Base-by-base conservation (phyloP, 2,797 vertebrate species). In the Muscicapa comitata region DNA sequence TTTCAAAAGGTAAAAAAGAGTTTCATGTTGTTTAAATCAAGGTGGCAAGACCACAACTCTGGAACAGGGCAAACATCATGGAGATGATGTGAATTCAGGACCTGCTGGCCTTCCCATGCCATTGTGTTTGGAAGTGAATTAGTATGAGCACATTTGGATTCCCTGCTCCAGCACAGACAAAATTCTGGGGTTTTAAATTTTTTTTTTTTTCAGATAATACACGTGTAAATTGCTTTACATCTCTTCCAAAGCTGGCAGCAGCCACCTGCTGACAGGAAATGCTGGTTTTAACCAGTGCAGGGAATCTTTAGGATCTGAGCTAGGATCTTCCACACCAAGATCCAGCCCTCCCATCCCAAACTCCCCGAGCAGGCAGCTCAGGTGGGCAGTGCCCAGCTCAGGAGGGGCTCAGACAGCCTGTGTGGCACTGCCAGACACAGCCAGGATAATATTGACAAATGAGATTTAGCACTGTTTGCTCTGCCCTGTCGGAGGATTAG, bases 41-140 rank as follows among this genome's bases (percentile, higher is more conserved):
- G 35, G 9, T n/a, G 20, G 14, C 35, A 71, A 58, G 70, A 7
- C 10, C 58, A 48, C 1, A 3, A 1, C 35, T 40, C 43, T 33
- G 28, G 25, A 77, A 29, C 5, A 62, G 58, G 31, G 40, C 13
- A 11, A 59, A 11, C 0, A 1, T 59, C 5, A 1, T 1, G 5
- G 15, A 29, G 48, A 1, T 38, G 24, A 19, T 45, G 38, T 50
- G 83, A 42, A 35, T 38, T 28, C 21, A 75, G 20, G 43, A 43
- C n/a, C 28, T 71, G 61, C 65, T 54, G 68, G 17, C 65, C 38
- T 33, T 94, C 6, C 61, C 8, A 5, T 0, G 0, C 24, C 2
- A 0, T 35, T 45, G 26, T 55, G 53, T 63, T 91, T 4, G 47
- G 47, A 43, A 81, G 77, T 15, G 58, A 59, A 28, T 2, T 28